These are phyloP conservation scores for Bombycilla garrulus DNA, from an alignment of 2,113 vertebrate species.

Conservation along the genomic window DNA sequence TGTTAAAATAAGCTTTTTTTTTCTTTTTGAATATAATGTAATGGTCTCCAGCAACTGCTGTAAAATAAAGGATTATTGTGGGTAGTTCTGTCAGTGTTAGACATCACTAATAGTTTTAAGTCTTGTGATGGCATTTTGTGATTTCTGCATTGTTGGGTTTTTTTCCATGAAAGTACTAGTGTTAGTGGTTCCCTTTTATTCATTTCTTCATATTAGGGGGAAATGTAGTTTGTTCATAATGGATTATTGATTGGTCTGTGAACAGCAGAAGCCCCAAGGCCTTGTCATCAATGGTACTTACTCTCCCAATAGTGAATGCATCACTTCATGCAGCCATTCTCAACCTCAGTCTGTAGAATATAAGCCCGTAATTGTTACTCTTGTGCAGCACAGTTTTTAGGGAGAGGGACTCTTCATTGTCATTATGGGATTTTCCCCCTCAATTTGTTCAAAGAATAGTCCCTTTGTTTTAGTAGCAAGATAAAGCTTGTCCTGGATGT, in stretches of 20 bases:
- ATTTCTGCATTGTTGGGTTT: not conserved
- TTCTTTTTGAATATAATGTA: not conserved
- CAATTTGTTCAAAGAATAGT: slow-evolving; percentile 68
- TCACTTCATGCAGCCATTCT: slow-evolving; percentile 81
- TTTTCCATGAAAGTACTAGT: slow-evolving; percentile 47
- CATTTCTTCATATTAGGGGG: slow-evolving; percentile 74
- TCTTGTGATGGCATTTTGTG: slow-evolving; percentile 36
- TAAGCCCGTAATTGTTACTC: slow-evolving; percentile 74
- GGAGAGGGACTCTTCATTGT: slow-evolving; percentile 75
- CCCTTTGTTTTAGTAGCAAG: slow-evolving; percentile 68
- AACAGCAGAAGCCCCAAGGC: slow-evolving; percentile 83
- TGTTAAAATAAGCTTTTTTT: not conserved
- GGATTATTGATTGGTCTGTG: slow-evolving; percentile 90
- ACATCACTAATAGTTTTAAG: not conserved
- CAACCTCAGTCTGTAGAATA: slow-evolving; percentile 65
- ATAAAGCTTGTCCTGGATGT: slow-evolving; percentile 73
- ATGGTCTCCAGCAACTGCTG: not conserved
- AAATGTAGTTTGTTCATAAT: slow-evolving; percentile 89
- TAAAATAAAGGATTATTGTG: slow-evolving; percentile 17
- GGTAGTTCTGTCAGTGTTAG: not conserved
- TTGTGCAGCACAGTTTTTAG: slow-evolving; percentile 54
- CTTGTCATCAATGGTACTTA: slow-evolving; percentile 77
- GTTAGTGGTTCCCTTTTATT: slow-evolving; percentile 77
- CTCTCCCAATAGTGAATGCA: slow-evolving; percentile 83
- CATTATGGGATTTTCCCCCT: slow-evolving; percentile 60